Base-by-base conservation (phyloP, 37 sponge, comb jelly and placozoan genomes). In the Axinella damicornis region DNA sequence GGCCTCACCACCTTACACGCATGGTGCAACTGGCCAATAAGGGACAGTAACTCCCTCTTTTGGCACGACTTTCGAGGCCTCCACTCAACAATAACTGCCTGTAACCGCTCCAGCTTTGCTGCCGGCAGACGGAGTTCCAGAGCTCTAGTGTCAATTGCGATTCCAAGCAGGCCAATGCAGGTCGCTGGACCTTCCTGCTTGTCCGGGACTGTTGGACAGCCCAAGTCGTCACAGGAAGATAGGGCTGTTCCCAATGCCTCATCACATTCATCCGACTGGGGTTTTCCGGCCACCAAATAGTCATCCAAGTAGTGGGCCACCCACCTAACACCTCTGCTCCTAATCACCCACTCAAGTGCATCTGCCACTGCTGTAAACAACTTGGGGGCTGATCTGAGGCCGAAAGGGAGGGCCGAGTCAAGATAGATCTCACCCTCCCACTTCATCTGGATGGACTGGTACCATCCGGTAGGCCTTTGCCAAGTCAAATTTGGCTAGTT, bases 1-100 rank as follows among this genome's bases (percentile, higher is more conserved):
- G 78, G 79, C 35, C 37, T 65, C 65, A 78, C 79, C 35, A 78
- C 65, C 53, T 35, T 78, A 25, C 37, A 31, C 12, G 79, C 79
- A 14, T 78, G 65, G 35, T 69, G 64, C 34, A 78, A 34, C 12
- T 61, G 28, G 39, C 64, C 79, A 32, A 62, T n/a, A 17, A 78
- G 64, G 31, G 79, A 78, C 17, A 46, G 54, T 53, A 81, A n/a
- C 20, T 63, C 64, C 39, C 41, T 62, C 35, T 64, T 61, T 17
- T 18, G 24, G 41, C 38, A 32, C n/a, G 21, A 64, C 28, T 31
- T 63, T 34, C 20, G 21, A 37, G n/a, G n/a, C n/a, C n/a, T n/a
- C n/a, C n/a, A n/a, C n/a, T n/a, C n/a, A n/a, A n/a, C n/a, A n/a
- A n/a, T n/a, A n/a, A n/a, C n/a, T n/a, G n/a, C n/a, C n/a, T n/a